Percentiles rank a stretch among this genome's conserved stretches.
These are phyloP conservation scores for Schizopygopsis pylzovi DNA, from an alignment of 2,797 vertebrate species.

Conservation along the genomic window DNA sequence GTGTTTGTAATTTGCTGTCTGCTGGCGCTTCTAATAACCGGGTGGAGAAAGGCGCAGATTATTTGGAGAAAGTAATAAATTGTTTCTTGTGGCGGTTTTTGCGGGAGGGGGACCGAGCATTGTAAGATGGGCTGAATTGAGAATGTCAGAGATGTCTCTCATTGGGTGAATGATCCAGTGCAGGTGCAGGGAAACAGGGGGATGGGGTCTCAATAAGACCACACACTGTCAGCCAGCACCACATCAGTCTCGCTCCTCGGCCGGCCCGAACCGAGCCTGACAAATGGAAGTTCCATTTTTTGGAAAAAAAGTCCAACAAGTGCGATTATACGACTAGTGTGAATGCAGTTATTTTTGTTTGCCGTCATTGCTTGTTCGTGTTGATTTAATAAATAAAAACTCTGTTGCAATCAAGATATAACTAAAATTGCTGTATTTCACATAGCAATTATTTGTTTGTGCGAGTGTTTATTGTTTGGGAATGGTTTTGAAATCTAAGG, in stretches of 20 bases:
- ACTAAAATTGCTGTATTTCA: background rate
- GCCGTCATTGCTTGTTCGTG: background rate
- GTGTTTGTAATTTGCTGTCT: background rate
- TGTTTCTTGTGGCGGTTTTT: constrained; percentile 35
- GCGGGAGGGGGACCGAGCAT: constrained; percentile 71
- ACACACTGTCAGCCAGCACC: constrained; percentile 98
- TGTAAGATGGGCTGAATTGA: constrained; percentile 90
- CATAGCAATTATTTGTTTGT: background rate
- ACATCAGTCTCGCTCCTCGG: constrained; percentile 82
- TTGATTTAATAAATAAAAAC: background rate
- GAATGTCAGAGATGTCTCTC: constrained; percentile 88
- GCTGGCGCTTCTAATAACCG: background rate
- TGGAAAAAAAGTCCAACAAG: background rate
- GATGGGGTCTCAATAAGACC: constrained; percentile 86
- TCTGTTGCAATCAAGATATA: background rate
- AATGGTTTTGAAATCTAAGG: background rate
- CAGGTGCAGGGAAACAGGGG: constrained; percentile 92
- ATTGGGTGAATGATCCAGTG: constrained; percentile 92
- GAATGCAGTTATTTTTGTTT: background rate
- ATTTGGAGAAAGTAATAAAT: constrained; percentile 53
- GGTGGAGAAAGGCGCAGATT: constrained; percentile 27
- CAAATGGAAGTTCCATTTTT: constrained; percentile 43
- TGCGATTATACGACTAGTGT: background rate
- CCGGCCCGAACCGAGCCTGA: constrained; percentile 79
- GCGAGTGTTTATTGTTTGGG: background rate